Evolutionary conservation across 1,140 invertebrate genomes (phyloP).

Genomic region (Rhagoletis pomonella): DNA sequence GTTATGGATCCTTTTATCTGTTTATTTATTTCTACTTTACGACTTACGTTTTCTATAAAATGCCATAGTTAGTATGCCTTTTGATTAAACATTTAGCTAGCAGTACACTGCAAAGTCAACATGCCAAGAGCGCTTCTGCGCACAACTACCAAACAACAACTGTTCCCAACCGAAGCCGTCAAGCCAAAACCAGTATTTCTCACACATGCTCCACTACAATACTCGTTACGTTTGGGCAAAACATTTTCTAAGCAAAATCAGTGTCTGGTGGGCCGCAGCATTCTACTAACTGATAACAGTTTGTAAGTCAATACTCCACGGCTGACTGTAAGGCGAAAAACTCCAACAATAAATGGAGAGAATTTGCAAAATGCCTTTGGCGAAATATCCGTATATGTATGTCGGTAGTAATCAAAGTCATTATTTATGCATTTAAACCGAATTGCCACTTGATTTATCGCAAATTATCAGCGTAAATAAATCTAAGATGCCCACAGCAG

Average conservation of each 20-base stretch:
- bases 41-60: too few species aligned
- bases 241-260: not conserved
- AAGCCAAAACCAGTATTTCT: not conserved
- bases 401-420: constrained; percentile 61
- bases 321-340: too few species aligned
- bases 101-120: not conserved
- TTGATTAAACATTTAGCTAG: too few species aligned
- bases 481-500: constrained; percentile 25
- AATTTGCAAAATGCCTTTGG: constrained; percentile 58
- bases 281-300: too few species aligned
- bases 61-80: too few species aligned
- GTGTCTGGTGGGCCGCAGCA: too few species aligned
- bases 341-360: constrained; percentile 58
- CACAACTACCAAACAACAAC: not conserved
- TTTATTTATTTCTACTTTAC: too few species aligned
- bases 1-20: too few species aligned
- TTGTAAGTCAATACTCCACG: too few species aligned
- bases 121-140: constrained; percentile 39
- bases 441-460: constrained; percentile 48
- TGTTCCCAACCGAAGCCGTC: not conserved
- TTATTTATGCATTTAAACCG: constrained; percentile 62
- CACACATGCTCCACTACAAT: not conserved
- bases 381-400: constrained; percentile 59
- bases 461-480: constrained; percentile 37
- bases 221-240: not conserved